A percentile compares a stretch with the other conserved stretches of the same genome.
phyloP scores from a whole-genome alignment of 2,113 vertebrate species.

The Rousettus leschenaultii region DNA sequence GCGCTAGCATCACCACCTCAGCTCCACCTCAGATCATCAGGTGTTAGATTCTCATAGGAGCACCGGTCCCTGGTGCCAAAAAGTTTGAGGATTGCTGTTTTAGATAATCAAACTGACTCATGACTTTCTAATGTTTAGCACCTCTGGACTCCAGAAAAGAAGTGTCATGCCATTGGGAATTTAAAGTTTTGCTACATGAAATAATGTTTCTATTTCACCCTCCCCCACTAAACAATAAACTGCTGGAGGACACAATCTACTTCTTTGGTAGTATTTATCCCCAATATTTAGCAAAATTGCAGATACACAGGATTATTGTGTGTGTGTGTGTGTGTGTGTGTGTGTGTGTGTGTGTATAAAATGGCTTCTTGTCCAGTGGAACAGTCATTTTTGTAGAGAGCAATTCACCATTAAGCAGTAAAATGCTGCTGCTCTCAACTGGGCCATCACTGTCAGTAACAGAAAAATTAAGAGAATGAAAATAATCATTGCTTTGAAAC shows the following conservation, averaged over 20 bases:
- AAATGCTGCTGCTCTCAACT: neutral
- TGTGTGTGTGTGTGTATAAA: no score
- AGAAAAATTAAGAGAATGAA: slow-evolving; percentile 53
- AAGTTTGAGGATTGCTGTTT: neutral
- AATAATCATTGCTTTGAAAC: slow-evolving; percentile 62
- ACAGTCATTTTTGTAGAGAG: neutral
- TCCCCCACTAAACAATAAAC: neutral
- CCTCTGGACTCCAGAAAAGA: neutral
- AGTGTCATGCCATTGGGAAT: neutral
- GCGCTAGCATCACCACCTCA: no score
- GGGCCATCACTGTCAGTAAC: neutral
- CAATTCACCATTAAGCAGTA: neutral
- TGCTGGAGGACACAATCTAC: neutral
- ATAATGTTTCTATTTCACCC: neutral
- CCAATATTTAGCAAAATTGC: neutral
- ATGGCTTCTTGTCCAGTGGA: neutral
- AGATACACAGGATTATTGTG: neutral
- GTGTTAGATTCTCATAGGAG: no score
- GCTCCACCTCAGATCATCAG: no score
- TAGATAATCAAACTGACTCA: neutral
- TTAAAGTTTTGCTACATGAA: neutral
- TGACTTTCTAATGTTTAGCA: neutral
- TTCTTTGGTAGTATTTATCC: neutral
- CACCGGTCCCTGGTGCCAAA: no score
- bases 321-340: no score